phyloP scores from a whole-genome alignment of 2,797 vertebrate species.

The Myotis daubentonii region DNA sequence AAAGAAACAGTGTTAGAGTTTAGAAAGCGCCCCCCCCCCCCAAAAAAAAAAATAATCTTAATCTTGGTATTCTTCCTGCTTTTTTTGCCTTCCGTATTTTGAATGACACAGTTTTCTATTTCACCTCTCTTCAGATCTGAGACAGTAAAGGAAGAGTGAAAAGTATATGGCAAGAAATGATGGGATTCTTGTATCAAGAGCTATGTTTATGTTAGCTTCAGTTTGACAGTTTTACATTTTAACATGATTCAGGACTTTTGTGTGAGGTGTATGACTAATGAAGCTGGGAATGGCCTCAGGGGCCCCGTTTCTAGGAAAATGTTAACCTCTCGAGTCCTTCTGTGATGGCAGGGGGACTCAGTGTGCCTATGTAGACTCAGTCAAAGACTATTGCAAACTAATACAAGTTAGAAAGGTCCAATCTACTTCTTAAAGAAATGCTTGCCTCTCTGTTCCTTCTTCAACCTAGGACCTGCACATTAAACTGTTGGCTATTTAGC shows the following conservation, averaged over 20 bases:
- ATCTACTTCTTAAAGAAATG: slow-evolving; percentile 62
- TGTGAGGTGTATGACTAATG: slow-evolving; percentile 1
- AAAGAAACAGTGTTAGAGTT: slow-evolving; percentile 17
- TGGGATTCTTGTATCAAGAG: slow-evolving; percentile 39
- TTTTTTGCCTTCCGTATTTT: slow-evolving; percentile 8
- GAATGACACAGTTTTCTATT: neutral
- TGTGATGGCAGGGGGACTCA: neutral
- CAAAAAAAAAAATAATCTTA: neutral
- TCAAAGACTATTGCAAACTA: slow-evolving; percentile 63
- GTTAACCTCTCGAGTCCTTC: neutral
- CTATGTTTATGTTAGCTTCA: slow-evolving; percentile 6
- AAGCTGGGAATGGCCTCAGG: neutral
- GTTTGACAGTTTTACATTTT: slow-evolving; percentile 38
- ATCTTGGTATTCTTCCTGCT: neutral
- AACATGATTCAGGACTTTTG: slow-evolving; percentile 25
- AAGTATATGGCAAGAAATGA: slow-evolving; percentile 12
- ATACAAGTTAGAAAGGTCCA: slow-evolving; percentile 70
- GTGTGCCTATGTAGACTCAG: neutral
- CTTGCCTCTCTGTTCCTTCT: slow-evolving; percentile 4
- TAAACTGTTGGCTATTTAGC: slow-evolving; percentile 49
- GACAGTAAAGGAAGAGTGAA: slow-evolving; percentile 21
- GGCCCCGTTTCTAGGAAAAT: neutral
- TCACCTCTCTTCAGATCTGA: neutral
- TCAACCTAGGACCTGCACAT: neutral
- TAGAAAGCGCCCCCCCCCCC: neutral